A percentile compares a stretch with the other conserved stretches of the same genome.
phyloP scores from a whole-genome alignment of 2,113 vertebrate species.

The Paraplagusia blochii region DNA sequence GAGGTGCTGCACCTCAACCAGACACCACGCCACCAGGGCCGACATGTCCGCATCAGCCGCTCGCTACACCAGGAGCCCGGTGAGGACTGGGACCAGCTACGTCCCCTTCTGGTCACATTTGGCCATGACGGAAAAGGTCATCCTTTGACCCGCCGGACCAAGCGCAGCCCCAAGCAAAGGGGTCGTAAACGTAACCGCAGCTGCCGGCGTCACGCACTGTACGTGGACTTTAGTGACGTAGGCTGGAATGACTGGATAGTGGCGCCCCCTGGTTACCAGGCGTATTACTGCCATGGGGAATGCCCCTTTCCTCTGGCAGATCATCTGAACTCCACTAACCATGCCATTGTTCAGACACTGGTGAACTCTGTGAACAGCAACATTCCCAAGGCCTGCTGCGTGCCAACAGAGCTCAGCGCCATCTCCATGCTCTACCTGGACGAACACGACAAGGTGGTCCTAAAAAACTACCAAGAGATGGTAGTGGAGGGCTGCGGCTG shows the following conservation, averaged over 20 bases:
- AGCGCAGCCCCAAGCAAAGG: constrained; percentile 87
- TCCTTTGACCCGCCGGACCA: constrained; percentile 84
- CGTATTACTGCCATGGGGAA: constrained; percentile 97
- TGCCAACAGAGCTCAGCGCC: constrained; percentile 97
- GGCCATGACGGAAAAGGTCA: constrained; percentile 94
- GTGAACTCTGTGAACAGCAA: constrained; percentile 98
- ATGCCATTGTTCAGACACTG: constrained; percentile 97
- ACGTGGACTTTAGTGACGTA: constrained; percentile 97
- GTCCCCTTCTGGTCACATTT: constrained; percentile 95
- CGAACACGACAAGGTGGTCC: constrained; percentile 97
- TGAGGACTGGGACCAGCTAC: constrained; percentile 91
- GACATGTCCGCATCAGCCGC: constrained; percentile 92
- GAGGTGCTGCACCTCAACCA: constrained; percentile 88
- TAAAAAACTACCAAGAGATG: constrained; percentile 99
- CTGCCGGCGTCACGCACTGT: constrained; percentile 92
- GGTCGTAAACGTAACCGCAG: constrained; percentile 91
- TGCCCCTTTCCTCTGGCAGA: constrained; percentile 96
- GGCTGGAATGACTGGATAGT: constrained; percentile 99
- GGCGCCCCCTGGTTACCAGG: constrained; percentile 95
- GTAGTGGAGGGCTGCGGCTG: constrained; percentile 98
- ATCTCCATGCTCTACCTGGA: constrained; percentile 99
- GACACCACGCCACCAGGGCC: constrained; percentile 79
- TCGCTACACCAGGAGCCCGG: constrained; percentile 84
- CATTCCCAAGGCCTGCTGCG: constrained; percentile 97
- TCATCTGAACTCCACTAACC: constrained; percentile 98